These are phyloP conservation scores for Echinops telfairi DNA, from an alignment of 2,113 vertebrate species.

Conservation along the genomic window DNA sequence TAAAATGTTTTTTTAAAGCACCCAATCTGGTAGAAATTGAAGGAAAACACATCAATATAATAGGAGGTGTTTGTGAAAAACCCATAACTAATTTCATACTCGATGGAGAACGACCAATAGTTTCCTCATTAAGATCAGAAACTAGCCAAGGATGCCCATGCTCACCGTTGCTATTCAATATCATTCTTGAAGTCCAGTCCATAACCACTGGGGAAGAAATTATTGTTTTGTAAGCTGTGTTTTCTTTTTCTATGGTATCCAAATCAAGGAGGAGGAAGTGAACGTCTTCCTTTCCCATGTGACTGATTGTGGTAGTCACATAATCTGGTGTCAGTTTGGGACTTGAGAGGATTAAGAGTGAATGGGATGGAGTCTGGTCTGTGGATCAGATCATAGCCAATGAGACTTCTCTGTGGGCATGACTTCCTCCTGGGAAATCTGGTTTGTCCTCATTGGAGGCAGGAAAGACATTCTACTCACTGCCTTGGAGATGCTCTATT, in stretches of 20 bases:
- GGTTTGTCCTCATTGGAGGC: too few species aligned
- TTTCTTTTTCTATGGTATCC: not conserved
- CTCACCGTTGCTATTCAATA: not conserved
- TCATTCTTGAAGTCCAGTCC: not conserved
- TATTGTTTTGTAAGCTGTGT: too few species aligned
- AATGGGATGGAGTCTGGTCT: too few species aligned
- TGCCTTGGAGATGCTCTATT: too few species aligned
- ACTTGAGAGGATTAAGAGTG: too few species aligned
- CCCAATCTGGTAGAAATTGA: not conserved
- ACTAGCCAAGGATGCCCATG: not conserved
- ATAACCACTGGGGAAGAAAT: not conserved
- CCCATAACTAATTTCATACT: not conserved
- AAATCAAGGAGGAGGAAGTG: not conserved
- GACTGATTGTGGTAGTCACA: too few species aligned
- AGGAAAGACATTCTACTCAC: too few species aligned
- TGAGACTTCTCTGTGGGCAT: too few species aligned
- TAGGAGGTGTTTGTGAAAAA: not conserved
- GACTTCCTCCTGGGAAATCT: too few species aligned
- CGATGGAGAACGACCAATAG: not conserved
- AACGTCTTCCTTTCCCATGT: not conserved
- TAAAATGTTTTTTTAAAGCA: not conserved
- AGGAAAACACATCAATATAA: not conserved
- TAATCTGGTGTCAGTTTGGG: too few species aligned
- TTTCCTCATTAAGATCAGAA: not conserved
- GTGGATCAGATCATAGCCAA: too few species aligned